Percentiles rank a stretch among this genome's conserved stretches.
phyloP scores from a whole-genome alignment of 2,113 vertebrate genomes.

The Cariama cristata region DNA sequence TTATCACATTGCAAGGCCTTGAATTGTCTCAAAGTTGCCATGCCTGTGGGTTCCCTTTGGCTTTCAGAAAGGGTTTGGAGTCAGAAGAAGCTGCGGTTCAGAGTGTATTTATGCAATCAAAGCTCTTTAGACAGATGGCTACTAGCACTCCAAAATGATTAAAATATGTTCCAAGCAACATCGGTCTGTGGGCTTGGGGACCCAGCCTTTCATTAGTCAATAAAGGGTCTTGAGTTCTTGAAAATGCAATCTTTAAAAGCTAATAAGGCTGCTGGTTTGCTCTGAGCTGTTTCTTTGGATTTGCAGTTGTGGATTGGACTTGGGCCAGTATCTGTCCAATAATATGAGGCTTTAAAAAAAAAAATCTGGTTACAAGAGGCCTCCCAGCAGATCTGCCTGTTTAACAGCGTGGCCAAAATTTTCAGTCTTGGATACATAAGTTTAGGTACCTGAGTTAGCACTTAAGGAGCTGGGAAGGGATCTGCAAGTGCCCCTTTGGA shows the following conservation, averaged over 20 bases:
- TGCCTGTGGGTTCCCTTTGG: conserved; percentile 22
- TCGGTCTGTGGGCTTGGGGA: conserved; percentile 64
- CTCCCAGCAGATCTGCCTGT: conserved; percentile 18
- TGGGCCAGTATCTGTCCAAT: conserved; percentile 55
- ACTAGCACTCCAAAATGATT: conserved; percentile 65
- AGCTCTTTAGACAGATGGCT: conserved; percentile 64
- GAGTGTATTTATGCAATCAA: conserved; percentile 39
- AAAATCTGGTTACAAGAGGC: conserved; percentile 15
- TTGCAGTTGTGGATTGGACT: conserved; percentile 53
- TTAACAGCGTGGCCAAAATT: not conserved
- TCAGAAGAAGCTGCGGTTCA: conserved; percentile 45
- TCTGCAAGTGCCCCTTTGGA: not conserved
- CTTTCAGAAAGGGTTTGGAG: conserved; percentile 29
- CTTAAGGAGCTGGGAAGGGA: not conserved
- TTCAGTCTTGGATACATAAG: not conserved
- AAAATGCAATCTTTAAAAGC: conserved; percentile 73
- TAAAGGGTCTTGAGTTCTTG: conserved; percentile 66
- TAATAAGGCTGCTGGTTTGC: conserved; percentile 62
- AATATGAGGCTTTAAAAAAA: conserved; percentile 26
- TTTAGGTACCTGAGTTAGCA: not conserved
- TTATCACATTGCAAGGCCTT: conserved; percentile 45
- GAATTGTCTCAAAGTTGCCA: conserved; percentile 23
- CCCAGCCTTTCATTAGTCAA: conserved; percentile 70
- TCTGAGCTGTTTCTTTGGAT: conserved; percentile 54
- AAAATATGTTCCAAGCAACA: conserved; percentile 67